Evolutionary conservation across 1,140 invertebrate genomes (phyloP), one percentile per base, ranked within the genome.

Genomic region (Zaprionus tsacasi): DNA sequence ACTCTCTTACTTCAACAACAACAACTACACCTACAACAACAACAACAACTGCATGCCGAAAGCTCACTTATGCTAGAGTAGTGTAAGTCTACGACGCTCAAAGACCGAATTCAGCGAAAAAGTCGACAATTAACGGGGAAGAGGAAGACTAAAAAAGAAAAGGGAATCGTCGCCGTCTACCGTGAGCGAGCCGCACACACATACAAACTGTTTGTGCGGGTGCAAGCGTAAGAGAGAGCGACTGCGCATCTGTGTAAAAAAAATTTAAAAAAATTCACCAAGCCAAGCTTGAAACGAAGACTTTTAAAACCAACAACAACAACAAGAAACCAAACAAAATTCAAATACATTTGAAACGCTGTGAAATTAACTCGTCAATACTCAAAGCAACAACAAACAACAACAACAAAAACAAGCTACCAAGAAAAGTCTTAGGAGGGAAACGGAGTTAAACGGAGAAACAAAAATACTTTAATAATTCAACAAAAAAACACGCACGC

Each of bases 301-400:
- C 81, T 89, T 85, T 85, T 76, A 90, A 82, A 70, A 80, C 58
- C 71, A 81, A 80, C 78, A 89, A 77, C 21, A 21, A 21, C 75
- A 87, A 87, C 66, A 60, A 76, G 69, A 88, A 87, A 88, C 85
- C 85, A 88, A 88, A 89, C 85, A 89, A 88, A 88, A 77, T 77
- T 77, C 73, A 76, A 77, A 63, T 70, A 70, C 59, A 71, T 56
- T 81, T 86, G 82, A 71, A 86, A 89, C 81, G 85, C 85, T 89
- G 85, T 89, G 85, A 89, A 89, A 89, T 89, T 89, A 89, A 89
- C 85, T 89, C 85, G 85, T 89, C 85, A 89, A 89, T 89, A 89
- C 85, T 89, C 85, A 89, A 78, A 79, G 72, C 76, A 87, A 81
- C 80, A 88, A 88, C 67, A 87, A 73, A 78, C 21, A 21, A 21